Base-by-base conservation (phyloP, 2,888 invertebrate genomes). In the Helobdella robusta region DNA sequence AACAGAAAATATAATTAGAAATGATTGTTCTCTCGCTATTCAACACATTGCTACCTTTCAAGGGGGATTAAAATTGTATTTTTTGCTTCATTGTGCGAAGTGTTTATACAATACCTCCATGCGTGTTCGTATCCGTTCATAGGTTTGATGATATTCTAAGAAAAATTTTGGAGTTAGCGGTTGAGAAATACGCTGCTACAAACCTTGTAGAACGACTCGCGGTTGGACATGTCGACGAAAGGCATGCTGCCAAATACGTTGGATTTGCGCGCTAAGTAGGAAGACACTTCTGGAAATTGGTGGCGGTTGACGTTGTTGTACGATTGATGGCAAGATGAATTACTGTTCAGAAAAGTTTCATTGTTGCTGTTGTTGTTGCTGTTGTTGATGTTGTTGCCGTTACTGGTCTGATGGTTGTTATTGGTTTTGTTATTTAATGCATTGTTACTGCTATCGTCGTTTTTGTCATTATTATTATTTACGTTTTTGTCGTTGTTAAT, bases 151-250 rank as follows among this genome's bases (percentile, higher is more conserved):
- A 28, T 30, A 2, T 56, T 4, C 6, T 6, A 25, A 56, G 32
- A 56, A 30, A 30, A 56, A 30, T n/a, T 30, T 25, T n/a, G 28
- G 25, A 56, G 6, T 59, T 36, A 59, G n/a, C 59, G 32, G 20
- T 59, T 35, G 34, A 59, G 32, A n/a, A 59, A 61, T 28, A 61
- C 61, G 46, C 61, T 61, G 40, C 61, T 44, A 25, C 61, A 61
- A 11, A 61, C 61, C 30, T 61, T 61, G 61, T 61, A 61, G 46
- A 61, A 61, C 5, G 61, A 61, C 8, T 61, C 61, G n/a, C 61
- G 18, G 61, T 44, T 61, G 34, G 61, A 61, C 34, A 61, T 36
- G 61, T 61, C 61, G 11, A 61, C 61, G 32, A 61, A 61, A 56
- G 56, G 56, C 56, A 56, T 56, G 5, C 46, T 46, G n/a, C 61